A percentile compares a stretch with the other conserved stretches of the same genome.
Evolutionary conservation across 2,113 vertebrate species (phyloP).

Genomic region (Ranitomeya imitator): DNA sequence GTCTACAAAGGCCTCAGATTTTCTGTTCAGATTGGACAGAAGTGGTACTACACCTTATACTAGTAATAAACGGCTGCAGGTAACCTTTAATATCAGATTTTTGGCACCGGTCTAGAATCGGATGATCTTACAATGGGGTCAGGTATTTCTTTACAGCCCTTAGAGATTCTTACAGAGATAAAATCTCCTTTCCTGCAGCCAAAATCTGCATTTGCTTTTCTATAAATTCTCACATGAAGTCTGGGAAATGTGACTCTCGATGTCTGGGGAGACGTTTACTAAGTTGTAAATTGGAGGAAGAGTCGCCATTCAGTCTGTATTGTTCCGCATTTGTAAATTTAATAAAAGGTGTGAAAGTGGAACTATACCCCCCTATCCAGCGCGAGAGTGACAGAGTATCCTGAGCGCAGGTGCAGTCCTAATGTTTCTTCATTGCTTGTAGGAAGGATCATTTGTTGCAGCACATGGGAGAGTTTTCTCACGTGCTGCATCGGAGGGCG

Average conservation of each 20-base stretch:
- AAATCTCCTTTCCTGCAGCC: not conserved
- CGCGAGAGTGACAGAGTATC: too few relatives aligned
- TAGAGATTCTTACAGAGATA: not conserved
- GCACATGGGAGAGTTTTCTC: not conserved
- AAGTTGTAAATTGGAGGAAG: slow-evolving; percentile 2
- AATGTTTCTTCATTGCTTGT: not conserved
- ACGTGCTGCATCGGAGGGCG: not conserved
- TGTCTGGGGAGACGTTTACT: not conserved
- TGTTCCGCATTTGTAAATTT: not conserved
- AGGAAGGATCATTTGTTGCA: not conserved
- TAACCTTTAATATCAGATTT: too few relatives aligned
- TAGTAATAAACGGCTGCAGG: too few relatives aligned
- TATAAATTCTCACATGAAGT: not conserved
- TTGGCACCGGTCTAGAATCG: too few relatives aligned
- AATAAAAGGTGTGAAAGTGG: not conserved
- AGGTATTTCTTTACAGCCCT: too few relatives aligned
- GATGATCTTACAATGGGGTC: too few relatives aligned
- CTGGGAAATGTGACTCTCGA: not conserved
- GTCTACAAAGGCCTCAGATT: too few relatives aligned
- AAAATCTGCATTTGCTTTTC: not conserved
- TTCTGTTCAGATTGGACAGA: not conserved
- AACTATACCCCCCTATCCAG: too few relatives aligned
- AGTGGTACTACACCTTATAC: not conserved
- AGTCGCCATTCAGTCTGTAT: not conserved
- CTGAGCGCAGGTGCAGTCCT: not conserved